Base-by-base conservation (phyloP, 37 sponge, comb jelly and placozoan species). In the Tethya wilhelma region DNA sequence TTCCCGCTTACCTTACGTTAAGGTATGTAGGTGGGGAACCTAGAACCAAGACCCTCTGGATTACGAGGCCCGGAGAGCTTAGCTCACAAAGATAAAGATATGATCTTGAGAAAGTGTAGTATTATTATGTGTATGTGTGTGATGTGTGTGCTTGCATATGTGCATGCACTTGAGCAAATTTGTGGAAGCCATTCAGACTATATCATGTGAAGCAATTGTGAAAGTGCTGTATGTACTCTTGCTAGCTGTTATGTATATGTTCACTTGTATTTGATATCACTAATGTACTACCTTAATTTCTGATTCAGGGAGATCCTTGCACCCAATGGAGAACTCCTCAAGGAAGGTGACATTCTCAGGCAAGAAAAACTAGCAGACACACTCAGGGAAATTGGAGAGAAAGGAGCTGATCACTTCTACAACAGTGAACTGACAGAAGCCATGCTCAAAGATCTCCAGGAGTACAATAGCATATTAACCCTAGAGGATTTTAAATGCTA, bases 391-490 rank as follows among this genome's bases (percentile, higher is more conserved):
- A 92, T 95, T 31, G 86, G 80, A 31, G 53, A 38, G 30, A 2
- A 58, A 41, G 90, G 90, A 9, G 67, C 86, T 38, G 78, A 84
- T 43, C 79, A 71, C 73, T 95, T 95, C 55, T 95, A 95, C 69
- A 70, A 80, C 36, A 73, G 87, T 25, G 20, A 17, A 38, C 83
- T 90, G 77, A 85, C 86, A 4, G 69, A 71, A 25, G 75, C 63
- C 0, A 76, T 91, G 82, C 90, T 91, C 14, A 25, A 38, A 0
- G 95, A 95, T 32, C 94, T 95, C 45, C 63, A 81, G 59, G 77
- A 56, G 55, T 74, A 85, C 49, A 90, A 79, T 14, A 73, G 85
- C 79, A 82, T 86, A 20, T 23, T 91, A 30, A 81, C 78, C 1
- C 73, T 69, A 28, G 84, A 86, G 25, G 97, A 96, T 44, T 79